Percentiles rank a stretch among this genome's conserved stretches.
phyloP scores from a whole-genome alignment of 53 echinoderm and acorn worm genomes.

The Holothuria scabra region DNA sequence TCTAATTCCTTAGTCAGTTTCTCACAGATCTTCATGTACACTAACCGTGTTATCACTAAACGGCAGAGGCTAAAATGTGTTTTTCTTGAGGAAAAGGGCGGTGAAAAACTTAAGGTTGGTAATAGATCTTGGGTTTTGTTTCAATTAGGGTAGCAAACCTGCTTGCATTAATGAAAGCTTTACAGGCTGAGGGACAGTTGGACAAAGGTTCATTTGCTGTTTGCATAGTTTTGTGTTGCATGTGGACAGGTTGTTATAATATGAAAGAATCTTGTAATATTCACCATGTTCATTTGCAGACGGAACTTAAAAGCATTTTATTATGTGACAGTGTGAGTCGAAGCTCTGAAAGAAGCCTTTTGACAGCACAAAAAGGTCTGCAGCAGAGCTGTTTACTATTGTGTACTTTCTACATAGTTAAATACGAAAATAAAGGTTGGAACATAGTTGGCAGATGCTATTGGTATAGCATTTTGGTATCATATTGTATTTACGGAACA shows the following conservation, averaged over 20 bases:
- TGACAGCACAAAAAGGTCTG: no score
- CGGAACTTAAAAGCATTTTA: no score
- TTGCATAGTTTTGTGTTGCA: background rate
- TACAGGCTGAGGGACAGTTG: constrained; percentile 9
- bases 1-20: constrained; percentile 35
- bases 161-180: constrained; percentile 42
- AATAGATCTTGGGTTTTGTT: constrained; percentile 39
- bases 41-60: constrained; percentile 44
- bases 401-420: no score
- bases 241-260: background rate
- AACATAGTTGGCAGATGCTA: no score
- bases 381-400: no score
- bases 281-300: no score
- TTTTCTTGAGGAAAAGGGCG: constrained; percentile 42
- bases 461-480: no score
- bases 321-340: no score
- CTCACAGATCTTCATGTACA: constrained; percentile 20
- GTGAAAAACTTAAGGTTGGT: constrained; percentile 45
- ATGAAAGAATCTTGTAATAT: no score
- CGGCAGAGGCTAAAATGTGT: constrained; percentile 42
- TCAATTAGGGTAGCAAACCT: constrained; percentile 35
- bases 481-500: no score
- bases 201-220: background rate
- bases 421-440: no score
- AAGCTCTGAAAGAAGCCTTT: no score